Base-by-base conservation (phyloP, 2,113 vertebrate species). In the Gobio gobio region DNA sequence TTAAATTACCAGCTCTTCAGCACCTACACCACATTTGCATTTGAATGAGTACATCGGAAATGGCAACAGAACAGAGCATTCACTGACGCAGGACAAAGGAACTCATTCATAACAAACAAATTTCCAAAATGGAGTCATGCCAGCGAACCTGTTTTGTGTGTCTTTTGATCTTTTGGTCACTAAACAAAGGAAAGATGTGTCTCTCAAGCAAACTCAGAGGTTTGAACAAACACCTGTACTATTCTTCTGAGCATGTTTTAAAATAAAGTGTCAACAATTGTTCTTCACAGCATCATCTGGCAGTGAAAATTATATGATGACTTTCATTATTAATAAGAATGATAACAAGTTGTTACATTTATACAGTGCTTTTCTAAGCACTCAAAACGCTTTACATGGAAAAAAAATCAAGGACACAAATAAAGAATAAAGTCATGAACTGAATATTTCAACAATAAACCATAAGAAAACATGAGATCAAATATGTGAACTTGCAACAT, bases 101-200 rank as follows among this genome's bases (percentile, higher is more conserved):
- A 72, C 51, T 26, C 22, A 70, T 79, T 85, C 76, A 83, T 43
- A 83, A 56, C 66, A 72, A n/a, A 79, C 63, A 85, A 33, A 54
- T 85, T 66, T 72, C 13, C 33, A 72, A 26, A 29, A 70, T 29
- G 33, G 54, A 82, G 29, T 13, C 45, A 26, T 56, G 78, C 33
- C 26, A 58, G 26, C 51, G 54, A 70, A 66, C 59, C 68, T 66
- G 43, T 54, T 63, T 22, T 82, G 5, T 26, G 33, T 40, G 74
- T 26, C 26, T 76, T 78, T 59, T 43, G 54, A 82, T 75, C 56
- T 64, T 82, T 56, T 74, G 70, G 70, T 75, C 26, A 64, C n/a
- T 86, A 43, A 51, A 54, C n/a, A 85, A 45, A 78, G 75, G 56
- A 22, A 78, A 40, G 45, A 77, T 84, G 26, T 43, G 33, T 43